Conservation (phyloP, 2,113 vertebrate species). For the Embiotoca jacksoni region DNA sequence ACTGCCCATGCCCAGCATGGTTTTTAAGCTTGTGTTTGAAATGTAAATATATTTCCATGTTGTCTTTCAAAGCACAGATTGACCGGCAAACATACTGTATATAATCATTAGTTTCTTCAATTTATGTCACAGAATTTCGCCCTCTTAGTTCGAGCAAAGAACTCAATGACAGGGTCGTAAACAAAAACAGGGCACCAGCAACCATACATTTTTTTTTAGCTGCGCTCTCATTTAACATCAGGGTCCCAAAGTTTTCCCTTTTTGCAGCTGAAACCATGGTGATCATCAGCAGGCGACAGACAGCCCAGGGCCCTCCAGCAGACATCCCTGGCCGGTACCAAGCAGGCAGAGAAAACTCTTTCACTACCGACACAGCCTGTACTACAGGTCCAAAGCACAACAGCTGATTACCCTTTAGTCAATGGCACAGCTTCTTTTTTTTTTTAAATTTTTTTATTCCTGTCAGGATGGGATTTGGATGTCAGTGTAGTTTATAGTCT, state of each 20-base stretch:
- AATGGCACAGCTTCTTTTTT: conserved; percentile 24
- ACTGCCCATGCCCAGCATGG: too few relatives aligned
- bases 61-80: too few relatives aligned
- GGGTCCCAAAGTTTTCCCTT: conserved; percentile 63
- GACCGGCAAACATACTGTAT: not conserved
- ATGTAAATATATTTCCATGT: too few relatives aligned
- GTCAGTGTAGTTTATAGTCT: conserved; percentile 60
- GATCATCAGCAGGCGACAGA: conserved; percentile 47
- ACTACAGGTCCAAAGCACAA: conserved; percentile 14
- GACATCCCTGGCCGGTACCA: conserved; percentile 59
- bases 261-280: conserved; percentile 75
- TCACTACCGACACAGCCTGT: conserved; percentile 10
- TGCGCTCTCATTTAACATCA: conserved; percentile 23
- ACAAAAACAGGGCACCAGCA: conserved; percentile 16
- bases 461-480: conserved; percentile 56
- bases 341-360: conserved; percentile 19
- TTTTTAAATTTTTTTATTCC: conserved; percentile 25
- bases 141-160: conserved; percentile 1
- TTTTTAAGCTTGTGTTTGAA: too few relatives aligned
- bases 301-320: conserved; percentile 40
- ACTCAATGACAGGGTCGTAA: not conserved
- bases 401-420: conserved; percentile 49
- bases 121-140: not conserved
- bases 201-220: conserved; percentile 25
- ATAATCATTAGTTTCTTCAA: not conserved